A percentile compares a stretch with the other conserved stretches of the same genome.
Conservation (phyloP, 2,113 vertebrate genomes). For the Mirounga angustirostris region DNA sequence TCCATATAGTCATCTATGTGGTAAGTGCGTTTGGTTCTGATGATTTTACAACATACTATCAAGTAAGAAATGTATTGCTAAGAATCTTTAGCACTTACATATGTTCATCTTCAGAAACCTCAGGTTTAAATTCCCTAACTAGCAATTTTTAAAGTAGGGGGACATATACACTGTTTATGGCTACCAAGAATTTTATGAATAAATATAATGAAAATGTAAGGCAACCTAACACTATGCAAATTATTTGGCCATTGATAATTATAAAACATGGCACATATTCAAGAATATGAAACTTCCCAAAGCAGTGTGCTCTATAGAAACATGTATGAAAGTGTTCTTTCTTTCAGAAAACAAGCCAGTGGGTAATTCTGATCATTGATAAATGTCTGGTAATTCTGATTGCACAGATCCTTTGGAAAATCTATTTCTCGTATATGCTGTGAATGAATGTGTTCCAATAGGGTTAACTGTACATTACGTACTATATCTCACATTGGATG, state of each 20-base stretch:
- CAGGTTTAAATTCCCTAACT: neutral
- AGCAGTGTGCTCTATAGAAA: neutral
- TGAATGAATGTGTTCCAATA: neutral
- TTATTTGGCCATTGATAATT: neutral
- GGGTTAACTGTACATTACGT: neutral
- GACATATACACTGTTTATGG: neutral
- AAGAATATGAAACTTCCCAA: neutral
- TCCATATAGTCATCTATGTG: neutral
- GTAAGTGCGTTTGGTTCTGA: conserved; percentile 15
- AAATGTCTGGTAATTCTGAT: neutral
- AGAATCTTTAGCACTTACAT: neutral
- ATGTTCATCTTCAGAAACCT: conserved; percentile 11
- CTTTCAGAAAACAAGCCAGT: neutral
- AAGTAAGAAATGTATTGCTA: neutral
- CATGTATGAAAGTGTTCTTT: neutral
- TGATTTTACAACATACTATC: neutral
- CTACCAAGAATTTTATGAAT: neutral
- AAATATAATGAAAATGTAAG: neutral
- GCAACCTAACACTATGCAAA: neutral
- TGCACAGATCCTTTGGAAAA: neutral
- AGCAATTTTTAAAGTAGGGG: neutral
- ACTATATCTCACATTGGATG: neutral
- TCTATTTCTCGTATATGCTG: neutral
- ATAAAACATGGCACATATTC: neutral
- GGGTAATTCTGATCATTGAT: neutral